Base-by-base conservation (phyloP, 2,113 vertebrate genomes). In the Psilopogon haemacephalus region DNA sequence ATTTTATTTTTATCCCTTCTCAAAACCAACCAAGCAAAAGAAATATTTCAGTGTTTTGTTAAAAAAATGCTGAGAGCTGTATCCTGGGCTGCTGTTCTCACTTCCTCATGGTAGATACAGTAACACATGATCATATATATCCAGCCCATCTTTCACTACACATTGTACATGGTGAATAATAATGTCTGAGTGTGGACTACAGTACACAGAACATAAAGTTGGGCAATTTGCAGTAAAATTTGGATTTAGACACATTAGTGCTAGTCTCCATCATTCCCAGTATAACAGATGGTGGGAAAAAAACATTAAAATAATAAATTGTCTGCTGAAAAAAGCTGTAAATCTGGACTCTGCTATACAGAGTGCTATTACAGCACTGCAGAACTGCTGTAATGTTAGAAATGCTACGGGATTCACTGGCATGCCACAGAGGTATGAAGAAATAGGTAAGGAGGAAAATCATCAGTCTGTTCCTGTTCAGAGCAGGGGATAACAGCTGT, bases 141-240 rank as follows among this genome's bases (percentile, higher is more conserved):
- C 68, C 37, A 89, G 27, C 35, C 62, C 33, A 9, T 88, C 73
- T 83, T 86, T 93, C 72, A 52, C 69, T 80, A 64, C 55, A 74
- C 27, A 35, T 44, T 91, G 72, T 88, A 84, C 60, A 60, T 1
- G 3, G 72, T 93, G 93, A 94, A 89, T 94, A 92, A 88, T 88
- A 91, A 85, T 52, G 27, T 93, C 86, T 94, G 88, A 88, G 76
- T 86, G 37, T 88, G 80, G 80, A 42, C 76, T 73, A 90, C 86
- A 92, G 86, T 88, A 94, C 95, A 88, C 79, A 88, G 90, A 94
- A 88, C 68, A 93, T 92, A 89, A 93, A 93, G 85, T 80, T 73
- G 64, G 79, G 90, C 72, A 91, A 95, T 96, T 96, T 96, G 92
- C 96, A 96, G 83, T 96, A 94, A 94, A 96, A 94, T 92, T 91